A percentile compares a stretch with the other conserved stretches of the same genome.
Evolutionary conservation across 2,888 invertebrate genomes (phyloP).

Genomic region (Campoplex capitator): DNA sequence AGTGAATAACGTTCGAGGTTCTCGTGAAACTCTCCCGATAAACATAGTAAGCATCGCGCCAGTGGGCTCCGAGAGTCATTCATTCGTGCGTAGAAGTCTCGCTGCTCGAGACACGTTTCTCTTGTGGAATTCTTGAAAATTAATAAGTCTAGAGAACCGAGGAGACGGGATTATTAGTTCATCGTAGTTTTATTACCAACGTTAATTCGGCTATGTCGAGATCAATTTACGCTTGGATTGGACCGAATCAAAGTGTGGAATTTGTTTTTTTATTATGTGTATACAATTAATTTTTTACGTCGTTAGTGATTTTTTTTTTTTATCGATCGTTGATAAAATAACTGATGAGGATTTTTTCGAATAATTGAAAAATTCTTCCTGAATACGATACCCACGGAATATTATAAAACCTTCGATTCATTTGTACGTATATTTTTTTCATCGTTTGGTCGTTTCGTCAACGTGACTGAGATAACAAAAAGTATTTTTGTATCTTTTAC

Average conservation of each 20-base stretch:
- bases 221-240: neutral
- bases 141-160: neutral
- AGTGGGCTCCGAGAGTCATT: neutral
- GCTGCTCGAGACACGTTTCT: neutral
- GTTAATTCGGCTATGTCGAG: neutral
- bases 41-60: slow-evolving; percentile 24
- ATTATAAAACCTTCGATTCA: neutral
- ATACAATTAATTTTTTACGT: neutral
- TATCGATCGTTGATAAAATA: slow-evolving; percentile 9
- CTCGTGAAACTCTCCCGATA: slow-evolving; percentile 3
- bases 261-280: neutral
- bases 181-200: neutral
- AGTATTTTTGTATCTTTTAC: neutral
- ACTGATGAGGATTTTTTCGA: neutral
- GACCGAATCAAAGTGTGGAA: neutral
- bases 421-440: neutral
- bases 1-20: neutral
- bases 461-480: neutral
- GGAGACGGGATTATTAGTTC: neutral
- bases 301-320: neutral
- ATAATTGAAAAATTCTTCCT: neutral
- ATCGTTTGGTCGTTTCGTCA: neutral
- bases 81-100: slow-evolving; percentile 13
- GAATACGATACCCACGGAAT: neutral
- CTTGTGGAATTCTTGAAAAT: slow-evolving; percentile 1